Evolutionary conservation across 1,140 invertebrate genomes (phyloP), one percentile per base, ranked within the genome.

Genomic region (Microplitis mediator): DNA sequence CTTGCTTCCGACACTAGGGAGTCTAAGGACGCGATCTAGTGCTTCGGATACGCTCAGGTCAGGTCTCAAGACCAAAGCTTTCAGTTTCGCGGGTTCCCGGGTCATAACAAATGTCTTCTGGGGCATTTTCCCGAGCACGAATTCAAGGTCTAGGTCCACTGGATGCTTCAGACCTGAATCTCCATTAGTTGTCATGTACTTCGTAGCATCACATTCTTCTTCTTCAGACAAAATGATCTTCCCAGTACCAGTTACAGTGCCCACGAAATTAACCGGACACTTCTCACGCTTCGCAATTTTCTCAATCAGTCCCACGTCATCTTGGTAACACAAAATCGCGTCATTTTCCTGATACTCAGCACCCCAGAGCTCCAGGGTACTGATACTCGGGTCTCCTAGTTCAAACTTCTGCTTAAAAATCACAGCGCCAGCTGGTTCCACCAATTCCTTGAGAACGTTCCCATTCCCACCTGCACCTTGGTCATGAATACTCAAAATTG

Each of bases 311-410:
- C 85, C 71, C 8, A 91, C 87, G 77, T 94, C 89, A 68, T 93
- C 83, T 67, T 90, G 85, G 52, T 88, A 88, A 75, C 96, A 93
- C 0, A 98, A 84, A 52, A 98, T 88, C 0, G 97, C 97, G 85
- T 99, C 93, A 76, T 94, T 98, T 86, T 99, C 98, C 88, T 99
- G 98, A 81, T 99, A 99, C 83, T 99, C 98, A 0, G 97, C 98
- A 0, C 97, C 97, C 98, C 98, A 99, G 4, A 99, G 84, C 83
- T 99, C 98, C 69, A 98, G 83, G 0, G 95, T 93, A 62, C 92
- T 97, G 11, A 99, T 93, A 6, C 96, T 98, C 0, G 95, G 94
- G 88, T 99, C 98, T 6, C 97, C 98, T 8, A 99, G 86, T 74
- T 96, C 92, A 83, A 99, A 98, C 79, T 91, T 90, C 69, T 94